Conservation (phyloP, 2,797 vertebrate species). For the Jordanella pulchra region DNA sequence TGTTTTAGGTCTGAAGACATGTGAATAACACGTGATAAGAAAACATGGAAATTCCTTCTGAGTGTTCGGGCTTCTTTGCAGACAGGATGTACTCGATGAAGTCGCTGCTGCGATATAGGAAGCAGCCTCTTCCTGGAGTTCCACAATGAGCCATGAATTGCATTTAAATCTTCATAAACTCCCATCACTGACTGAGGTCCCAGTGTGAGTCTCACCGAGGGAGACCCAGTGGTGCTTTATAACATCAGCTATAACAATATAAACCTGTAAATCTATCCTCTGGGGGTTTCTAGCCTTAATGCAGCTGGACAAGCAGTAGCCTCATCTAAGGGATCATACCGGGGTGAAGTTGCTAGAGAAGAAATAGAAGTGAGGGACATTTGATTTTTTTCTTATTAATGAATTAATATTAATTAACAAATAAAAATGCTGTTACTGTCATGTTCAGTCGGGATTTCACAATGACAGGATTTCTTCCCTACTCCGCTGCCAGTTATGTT, state of each 20-base stretch:
- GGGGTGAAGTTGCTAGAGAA: too few relatives aligned
- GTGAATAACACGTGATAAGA: slow-evolving; percentile 14
- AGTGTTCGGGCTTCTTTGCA: slow-evolving; percentile 54
- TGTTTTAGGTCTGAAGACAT: neutral
- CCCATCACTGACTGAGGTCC: neutral
- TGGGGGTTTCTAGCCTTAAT: neutral
- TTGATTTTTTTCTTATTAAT: too few relatives aligned
- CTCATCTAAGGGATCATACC: too few relatives aligned
- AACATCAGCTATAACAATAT: neutral
- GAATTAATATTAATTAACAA: too few relatives aligned
- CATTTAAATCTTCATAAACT: slow-evolving; percentile 12
- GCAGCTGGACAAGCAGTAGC: neutral
- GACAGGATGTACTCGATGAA: slow-evolving; percentile 63
- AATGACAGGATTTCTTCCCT: too few relatives aligned
- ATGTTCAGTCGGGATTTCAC: too few relatives aligned
- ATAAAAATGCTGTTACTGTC: too few relatives aligned
- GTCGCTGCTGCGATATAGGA: slow-evolving; percentile 42
- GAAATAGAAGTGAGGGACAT: too few relatives aligned
- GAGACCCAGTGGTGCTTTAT: neutral
- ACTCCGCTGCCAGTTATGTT: too few relatives aligned
- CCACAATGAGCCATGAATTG: neutral
- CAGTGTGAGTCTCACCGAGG: neutral
- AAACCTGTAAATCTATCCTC: neutral
- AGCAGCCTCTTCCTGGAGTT: slow-evolving; percentile 60
- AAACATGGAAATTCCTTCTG: slow-evolving; percentile 44